Evolutionary conservation across 2,888 invertebrate species (phyloP).

Genomic region (Dichetophora obliterata): DNA sequence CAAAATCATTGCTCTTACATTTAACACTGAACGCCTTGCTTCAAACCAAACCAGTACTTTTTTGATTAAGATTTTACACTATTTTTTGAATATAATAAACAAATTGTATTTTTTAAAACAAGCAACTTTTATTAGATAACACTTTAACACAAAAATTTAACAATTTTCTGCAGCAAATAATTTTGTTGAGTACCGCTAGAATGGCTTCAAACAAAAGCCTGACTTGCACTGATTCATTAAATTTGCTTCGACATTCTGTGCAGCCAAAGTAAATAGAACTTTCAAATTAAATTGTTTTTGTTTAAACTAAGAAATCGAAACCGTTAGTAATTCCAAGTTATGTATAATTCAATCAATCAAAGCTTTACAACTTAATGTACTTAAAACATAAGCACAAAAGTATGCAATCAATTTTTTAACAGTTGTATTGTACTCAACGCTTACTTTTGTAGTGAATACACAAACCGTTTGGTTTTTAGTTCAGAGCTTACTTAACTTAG

Average conservation of each 20-base stretch:
- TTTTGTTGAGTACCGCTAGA: not conserved
- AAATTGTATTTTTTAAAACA: not conserved
- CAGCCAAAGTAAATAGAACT: not conserved
- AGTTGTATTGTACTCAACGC: no score
- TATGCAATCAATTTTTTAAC: no score
- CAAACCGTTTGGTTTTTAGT: no score
- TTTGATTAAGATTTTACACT: not conserved
- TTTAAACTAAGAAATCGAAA: not conserved
- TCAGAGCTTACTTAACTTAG: no score
- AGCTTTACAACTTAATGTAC: no score
- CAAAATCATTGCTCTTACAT: not conserved
- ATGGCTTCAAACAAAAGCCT: conserved; percentile 3
- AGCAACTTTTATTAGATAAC: not conserved
- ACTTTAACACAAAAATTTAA: not conserved
- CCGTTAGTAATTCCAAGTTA: no score
- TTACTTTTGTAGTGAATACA: no score
- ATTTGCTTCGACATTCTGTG: not conserved
- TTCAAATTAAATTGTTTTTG: not conserved
- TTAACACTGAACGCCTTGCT: not conserved
- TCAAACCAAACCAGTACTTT: not conserved
- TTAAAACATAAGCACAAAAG: no score
- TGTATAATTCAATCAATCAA: no score
- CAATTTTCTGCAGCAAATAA: not conserved
- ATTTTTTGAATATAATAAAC: not conserved
- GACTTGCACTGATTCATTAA: conserved; percentile 17